These are phyloP conservation scores for Eucriotettix oculatus DNA, from an alignment of 2,888 invertebrate genomes.

Conservation along the genomic window DNA sequence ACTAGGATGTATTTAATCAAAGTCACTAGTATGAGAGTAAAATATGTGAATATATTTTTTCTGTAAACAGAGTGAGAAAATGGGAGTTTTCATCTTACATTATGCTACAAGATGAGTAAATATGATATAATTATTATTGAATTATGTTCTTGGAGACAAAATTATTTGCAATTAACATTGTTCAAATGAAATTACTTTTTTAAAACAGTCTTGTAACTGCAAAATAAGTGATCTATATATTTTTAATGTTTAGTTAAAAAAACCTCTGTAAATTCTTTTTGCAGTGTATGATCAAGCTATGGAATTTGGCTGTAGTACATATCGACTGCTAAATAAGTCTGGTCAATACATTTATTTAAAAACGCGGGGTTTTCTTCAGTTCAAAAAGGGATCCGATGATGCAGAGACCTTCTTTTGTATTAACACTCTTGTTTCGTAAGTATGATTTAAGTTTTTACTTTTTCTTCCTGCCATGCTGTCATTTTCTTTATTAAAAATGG, in stretches of 20 bases:
- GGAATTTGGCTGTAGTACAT: constrained; percentile 73
- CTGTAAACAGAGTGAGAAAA: too few species aligned
- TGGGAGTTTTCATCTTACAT: too few species aligned
- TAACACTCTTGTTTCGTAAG: constrained; percentile 50
- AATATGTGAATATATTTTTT: too few species aligned
- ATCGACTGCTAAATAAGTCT: constrained; percentile 61
- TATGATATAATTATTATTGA: not conserved
- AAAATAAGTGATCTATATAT: not conserved
- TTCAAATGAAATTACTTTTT: too few species aligned
- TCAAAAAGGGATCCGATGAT: constrained; percentile 47
- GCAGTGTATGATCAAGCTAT: constrained; percentile 71
- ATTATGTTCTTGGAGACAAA: not conserved
- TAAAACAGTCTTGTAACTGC: too few species aligned
- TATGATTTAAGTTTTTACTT: constrained; percentile 8
- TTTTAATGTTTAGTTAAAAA: not conserved
- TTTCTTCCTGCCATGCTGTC: not conserved
- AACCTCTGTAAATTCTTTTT: constrained; percentile 16
- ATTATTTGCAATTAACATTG: too few species aligned
- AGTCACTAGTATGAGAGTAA: too few species aligned
- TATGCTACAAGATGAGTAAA: too few species aligned
- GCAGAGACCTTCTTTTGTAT: constrained; percentile 78
- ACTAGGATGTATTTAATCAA: not conserved
- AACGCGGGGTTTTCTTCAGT: constrained; percentile 70
- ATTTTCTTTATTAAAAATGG: not conserved
- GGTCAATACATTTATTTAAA: constrained; percentile 74